phyloP scores from a whole-genome alignment of 2,888 invertebrate genomes.

The Herminia tarsipennalis region DNA sequence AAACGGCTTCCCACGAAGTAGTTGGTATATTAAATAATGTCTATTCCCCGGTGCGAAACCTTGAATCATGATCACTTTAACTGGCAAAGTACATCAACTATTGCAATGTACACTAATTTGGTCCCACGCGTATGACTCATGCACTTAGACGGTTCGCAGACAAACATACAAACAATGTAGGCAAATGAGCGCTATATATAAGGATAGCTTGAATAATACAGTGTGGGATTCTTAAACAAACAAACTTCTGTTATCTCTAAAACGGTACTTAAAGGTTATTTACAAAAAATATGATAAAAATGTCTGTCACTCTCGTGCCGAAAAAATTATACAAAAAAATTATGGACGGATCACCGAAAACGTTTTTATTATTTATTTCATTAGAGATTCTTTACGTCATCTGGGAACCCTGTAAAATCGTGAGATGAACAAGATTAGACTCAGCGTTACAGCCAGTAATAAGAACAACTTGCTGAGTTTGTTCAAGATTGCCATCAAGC shows the following conservation, averaged over 20 bases:
- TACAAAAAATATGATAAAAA: slow-evolving; percentile 18
- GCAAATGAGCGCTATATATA: slow-evolving; percentile 39
- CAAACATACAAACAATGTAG: slow-evolving; percentile 59
- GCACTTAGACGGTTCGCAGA: slow-evolving; percentile 68
- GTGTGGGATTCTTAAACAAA: slow-evolving; percentile 26
- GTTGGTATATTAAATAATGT: slow-evolving; percentile 24
- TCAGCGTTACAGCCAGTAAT: slow-evolving; percentile 37
- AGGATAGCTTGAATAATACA: slow-evolving; percentile 24
- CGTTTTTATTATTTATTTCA: slow-evolving; percentile 12
- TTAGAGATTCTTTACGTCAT: slow-evolving; percentile 33
- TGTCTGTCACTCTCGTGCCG: not conserved
- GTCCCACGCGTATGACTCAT: slow-evolving; percentile 74
- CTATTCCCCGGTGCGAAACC: slow-evolving; percentile 32
- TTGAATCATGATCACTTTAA: slow-evolving; percentile 45
- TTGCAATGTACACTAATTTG: slow-evolving; percentile 43
- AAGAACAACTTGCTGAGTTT: slow-evolving; percentile 37
- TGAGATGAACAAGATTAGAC: slow-evolving; percentile 48
- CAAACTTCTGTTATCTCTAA: no score
- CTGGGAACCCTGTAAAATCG: slow-evolving; percentile 41
- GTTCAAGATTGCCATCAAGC: slow-evolving; percentile 48
- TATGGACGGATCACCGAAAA: no score
- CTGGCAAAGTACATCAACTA: slow-evolving; percentile 35
- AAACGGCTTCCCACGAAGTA: slow-evolving; percentile 33
- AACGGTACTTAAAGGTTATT: no score
- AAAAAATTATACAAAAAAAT: no score